phyloP scores from a whole-genome alignment of 2,888 invertebrate genomes.

The Flexamia atlantica region DNA sequence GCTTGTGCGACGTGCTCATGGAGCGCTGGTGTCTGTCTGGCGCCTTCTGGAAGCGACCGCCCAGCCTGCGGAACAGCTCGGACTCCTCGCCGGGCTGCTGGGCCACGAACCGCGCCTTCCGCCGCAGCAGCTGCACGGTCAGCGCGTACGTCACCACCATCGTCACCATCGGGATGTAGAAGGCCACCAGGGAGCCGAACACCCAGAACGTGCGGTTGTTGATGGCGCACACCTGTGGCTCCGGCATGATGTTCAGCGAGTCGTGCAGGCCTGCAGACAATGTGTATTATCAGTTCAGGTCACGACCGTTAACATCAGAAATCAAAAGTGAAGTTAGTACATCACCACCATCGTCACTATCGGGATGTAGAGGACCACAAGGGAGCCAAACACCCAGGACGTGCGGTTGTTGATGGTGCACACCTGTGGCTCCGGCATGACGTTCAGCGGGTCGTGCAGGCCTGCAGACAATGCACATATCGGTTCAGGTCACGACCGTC shows the following conservation, averaged over 20 bases:
- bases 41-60: constrained; percentile 74
- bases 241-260: constrained; percentile 88
- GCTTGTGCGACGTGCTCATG: constrained; percentile 65
- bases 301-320: no score
- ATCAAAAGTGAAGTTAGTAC: no score
- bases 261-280: constrained; percentile 83
- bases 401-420: constrained; percentile 92
- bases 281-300: neutral
- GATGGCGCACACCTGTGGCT: constrained; percentile 86
- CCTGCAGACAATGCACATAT: constrained; percentile 75
- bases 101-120: constrained; percentile 86
- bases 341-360: constrained; percentile 97
- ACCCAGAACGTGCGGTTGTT: constrained; percentile 93
- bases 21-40: constrained; percentile 63
- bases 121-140: constrained; percentile 91
- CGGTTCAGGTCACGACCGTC: no score
- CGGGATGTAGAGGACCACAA: constrained; percentile 96
- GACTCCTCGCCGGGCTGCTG: constrained; percentile 80
- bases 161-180: constrained; percentile 96
- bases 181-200: constrained; percentile 94
- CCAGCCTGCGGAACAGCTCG: constrained; percentile 73
- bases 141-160: constrained; percentile 96
- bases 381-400: constrained; percentile 94
- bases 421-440: constrained; percentile 86
- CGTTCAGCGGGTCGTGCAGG: constrained; percentile 85